These are phyloP conservation scores for Trisateles emortualis DNA, from an alignment of 2,888 invertebrate genomes.

Conservation along the genomic window DNA sequence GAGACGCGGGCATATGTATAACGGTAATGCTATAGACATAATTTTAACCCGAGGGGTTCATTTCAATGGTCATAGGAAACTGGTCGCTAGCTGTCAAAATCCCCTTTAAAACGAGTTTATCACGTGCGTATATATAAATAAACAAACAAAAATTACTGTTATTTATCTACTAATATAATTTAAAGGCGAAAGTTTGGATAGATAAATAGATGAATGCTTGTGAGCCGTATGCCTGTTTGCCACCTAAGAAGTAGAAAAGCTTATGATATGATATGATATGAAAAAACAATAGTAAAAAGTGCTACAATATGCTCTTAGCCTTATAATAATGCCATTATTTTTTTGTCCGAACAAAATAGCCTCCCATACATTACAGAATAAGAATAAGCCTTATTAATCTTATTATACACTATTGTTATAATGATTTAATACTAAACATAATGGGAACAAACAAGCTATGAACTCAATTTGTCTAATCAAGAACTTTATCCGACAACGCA, in stretches of 20 bases:
- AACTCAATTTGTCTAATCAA: not conserved
- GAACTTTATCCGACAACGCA: no score
- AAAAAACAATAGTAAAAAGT: not conserved
- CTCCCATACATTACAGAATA: slow-evolving; percentile 33
- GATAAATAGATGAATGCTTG: no score
- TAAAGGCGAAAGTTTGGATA: not conserved
- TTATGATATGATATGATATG: no score
- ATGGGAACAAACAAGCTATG: slow-evolving; percentile 38
- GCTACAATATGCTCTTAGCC: slow-evolving; percentile 3
- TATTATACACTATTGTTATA: slow-evolving; percentile 42
- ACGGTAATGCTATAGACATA: not conserved
- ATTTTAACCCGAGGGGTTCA: not conserved
- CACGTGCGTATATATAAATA: not conserved
- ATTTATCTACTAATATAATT: not conserved
- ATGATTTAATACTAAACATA: slow-evolving; percentile 39
- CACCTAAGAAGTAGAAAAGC: no score
- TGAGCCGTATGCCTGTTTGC: no score
- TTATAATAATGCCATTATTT: slow-evolving; percentile 17
- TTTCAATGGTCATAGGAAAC: not conserved
- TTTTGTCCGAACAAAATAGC: slow-evolving; percentile 37
- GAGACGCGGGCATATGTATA: no score
- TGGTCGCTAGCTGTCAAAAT: not conserved
- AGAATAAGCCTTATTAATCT: no score
- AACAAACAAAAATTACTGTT: not conserved
- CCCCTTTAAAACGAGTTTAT: not conserved